These are phyloP conservation scores for Cynopterus sphinx DNA, from an alignment of 2,797 vertebrate species.

Conservation along the genomic window DNA sequence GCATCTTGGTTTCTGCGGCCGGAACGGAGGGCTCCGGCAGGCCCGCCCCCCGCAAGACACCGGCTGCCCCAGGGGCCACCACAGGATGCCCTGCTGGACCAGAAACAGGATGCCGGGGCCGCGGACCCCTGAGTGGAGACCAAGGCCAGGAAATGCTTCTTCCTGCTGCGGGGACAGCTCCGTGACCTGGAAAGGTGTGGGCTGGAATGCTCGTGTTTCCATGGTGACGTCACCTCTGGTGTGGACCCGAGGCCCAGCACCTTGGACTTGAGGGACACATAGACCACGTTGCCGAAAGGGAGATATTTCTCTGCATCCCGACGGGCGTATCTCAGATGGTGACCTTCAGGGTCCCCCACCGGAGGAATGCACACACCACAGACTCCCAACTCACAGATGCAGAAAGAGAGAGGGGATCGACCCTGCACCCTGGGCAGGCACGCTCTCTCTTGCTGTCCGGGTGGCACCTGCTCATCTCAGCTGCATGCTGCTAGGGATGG, in stretches of 20 bases:
- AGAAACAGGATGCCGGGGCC: conserved; percentile 53
- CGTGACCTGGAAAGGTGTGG: conserved; percentile 75
- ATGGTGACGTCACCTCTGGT: not conserved
- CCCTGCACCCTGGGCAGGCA: not conserved
- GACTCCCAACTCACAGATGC: not conserved
- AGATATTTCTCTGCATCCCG: not conserved
- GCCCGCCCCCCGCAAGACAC: not conserved
- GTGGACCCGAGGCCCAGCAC: not conserved
- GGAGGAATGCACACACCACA: accelerated
- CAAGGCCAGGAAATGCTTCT: conserved; percentile 70
- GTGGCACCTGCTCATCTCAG: accelerated
- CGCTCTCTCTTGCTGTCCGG: accelerated
- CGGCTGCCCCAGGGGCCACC: not conserved
- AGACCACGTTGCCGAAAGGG: accelerated
- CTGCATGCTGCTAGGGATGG: not conserved
- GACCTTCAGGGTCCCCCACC: accelerated
- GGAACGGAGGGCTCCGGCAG: not conserved
- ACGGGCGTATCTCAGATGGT: accelerated
- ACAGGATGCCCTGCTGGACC: conserved; percentile 31
- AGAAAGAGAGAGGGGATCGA: accelerated
- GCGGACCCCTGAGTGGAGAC: conserved; percentile 3
- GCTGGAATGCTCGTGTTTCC: conserved; percentile 41
- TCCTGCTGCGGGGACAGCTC: conserved; percentile 47
- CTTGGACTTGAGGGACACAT: accelerated
- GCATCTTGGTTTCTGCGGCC: not conserved